Evolutionary conservation across 1,140 invertebrate genomes (phyloP).

Genomic region (Chrysomallon squamiferum): DNA sequence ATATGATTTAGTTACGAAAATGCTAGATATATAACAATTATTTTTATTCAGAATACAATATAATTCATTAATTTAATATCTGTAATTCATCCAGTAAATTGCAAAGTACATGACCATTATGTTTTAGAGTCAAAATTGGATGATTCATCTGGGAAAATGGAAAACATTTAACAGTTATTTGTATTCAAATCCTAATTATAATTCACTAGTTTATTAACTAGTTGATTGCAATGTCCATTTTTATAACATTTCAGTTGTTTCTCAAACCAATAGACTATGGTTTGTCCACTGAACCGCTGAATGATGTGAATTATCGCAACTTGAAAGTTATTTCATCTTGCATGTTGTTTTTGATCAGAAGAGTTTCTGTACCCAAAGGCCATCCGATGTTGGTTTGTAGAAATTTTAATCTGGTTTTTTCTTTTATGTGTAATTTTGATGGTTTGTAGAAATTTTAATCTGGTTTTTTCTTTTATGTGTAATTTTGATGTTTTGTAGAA

Average conservation of each 20-base stretch:
- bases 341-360: slow-evolving; percentile 47
- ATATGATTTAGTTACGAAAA: no score
- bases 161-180: no score
- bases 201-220: no score
- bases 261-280: slow-evolving; percentile 59
- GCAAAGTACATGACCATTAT: no score
- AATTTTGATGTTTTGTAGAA: slow-evolving; percentile 38
- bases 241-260: slow-evolving; percentile 37
- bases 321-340: slow-evolving; percentile 49
- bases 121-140: no score
- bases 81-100: no score
- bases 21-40: no score
- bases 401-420: not conserved
- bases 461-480: not conserved
- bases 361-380: slow-evolving; percentile 35
- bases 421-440: slow-evolving; percentile 15
- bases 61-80: no score
- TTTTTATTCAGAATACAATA: no score
- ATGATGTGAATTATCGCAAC: slow-evolving; percentile 47
- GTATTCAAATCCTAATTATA: no score
- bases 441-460: slow-evolving; percentile 37
- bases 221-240: no score
- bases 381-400: slow-evolving; percentile 47
- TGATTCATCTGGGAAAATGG: no score
- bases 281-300: slow-evolving; percentile 39